Conservation (phyloP, 2,113 vertebrate species). For the Lipophrys pholis region DNA sequence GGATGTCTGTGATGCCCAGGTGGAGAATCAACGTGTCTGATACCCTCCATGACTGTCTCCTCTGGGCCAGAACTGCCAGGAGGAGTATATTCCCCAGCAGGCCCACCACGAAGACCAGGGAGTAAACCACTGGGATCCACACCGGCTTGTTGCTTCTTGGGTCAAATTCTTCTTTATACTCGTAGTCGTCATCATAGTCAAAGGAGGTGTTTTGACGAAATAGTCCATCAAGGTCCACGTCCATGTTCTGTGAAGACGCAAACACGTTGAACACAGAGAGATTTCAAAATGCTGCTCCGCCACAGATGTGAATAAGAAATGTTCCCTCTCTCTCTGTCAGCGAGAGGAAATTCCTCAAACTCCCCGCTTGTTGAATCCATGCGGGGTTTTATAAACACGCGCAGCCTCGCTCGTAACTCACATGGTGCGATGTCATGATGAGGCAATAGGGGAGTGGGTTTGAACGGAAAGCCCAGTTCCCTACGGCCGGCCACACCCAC, state of each 20-base stretch:
- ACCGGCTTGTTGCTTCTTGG: conserved; percentile 16
- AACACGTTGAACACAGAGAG: not conserved
- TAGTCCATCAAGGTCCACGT: conserved; percentile 46
- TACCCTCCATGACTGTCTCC: conserved; percentile 70
- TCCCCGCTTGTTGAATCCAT: conserved; percentile 18
- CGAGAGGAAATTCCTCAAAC: not conserved
- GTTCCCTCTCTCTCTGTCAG: not conserved
- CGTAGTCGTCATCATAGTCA: conserved; percentile 54
- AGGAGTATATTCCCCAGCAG: conserved; percentile 84
- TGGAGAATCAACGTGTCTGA: conserved; percentile 86
- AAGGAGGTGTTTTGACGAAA: conserved; percentile 40
- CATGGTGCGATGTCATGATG: conserved; percentile 66
- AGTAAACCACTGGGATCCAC: conserved; percentile 78
- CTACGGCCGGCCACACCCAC: not conserved
- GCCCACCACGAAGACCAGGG: conserved; percentile 79
- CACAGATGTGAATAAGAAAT: not conserved
- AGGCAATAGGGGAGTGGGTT: conserved; percentile 43
- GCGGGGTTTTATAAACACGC: not conserved
- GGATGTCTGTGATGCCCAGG: conserved; percentile 77
- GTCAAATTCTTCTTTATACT: conserved; percentile 12
- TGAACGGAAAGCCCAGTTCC: conserved; percentile 21
- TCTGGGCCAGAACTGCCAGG: conserved; percentile 74
- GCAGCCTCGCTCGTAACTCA: conserved; percentile 34
- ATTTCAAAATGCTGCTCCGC: not conserved
- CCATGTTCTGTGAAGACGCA: conserved; percentile 53